Evolutionary conservation across 2,888 invertebrate genomes (phyloP).

Genomic region (Antheraea yamamai): DNA sequence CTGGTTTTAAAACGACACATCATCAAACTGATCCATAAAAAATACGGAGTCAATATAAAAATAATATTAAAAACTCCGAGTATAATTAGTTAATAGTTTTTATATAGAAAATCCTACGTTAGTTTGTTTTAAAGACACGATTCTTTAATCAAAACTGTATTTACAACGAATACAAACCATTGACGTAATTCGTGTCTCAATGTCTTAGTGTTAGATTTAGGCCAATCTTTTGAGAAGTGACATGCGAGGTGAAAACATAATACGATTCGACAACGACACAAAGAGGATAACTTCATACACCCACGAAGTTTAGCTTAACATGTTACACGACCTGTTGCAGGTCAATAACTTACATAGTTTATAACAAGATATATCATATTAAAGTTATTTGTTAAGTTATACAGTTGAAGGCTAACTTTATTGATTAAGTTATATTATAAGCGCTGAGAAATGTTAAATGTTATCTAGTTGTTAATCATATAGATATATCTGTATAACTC

Average conservation of each 20-base stretch:
- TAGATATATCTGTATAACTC: not conserved
- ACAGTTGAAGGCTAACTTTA: not conserved
- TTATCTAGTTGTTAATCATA: not conserved
- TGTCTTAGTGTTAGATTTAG: not conserved
- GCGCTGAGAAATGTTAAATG: not conserved
- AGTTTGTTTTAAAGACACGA: not conserved
- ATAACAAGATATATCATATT: not conserved
- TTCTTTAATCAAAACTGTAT: too few relatives aligned
- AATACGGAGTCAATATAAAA: too few relatives aligned
- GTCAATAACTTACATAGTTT: conserved; percentile 3
- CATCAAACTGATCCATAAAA: not conserved
- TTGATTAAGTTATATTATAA: not conserved
- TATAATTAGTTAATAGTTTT: too few relatives aligned
- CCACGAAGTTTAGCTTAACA: not conserved
- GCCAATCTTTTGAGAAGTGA: not conserved
- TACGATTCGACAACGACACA: conserved; percentile 1
- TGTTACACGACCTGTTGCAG: conserved; percentile 4
- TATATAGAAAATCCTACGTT: too few relatives aligned
- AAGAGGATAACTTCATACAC: not conserved
- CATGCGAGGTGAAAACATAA: not conserved
- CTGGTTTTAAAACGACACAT: not conserved
- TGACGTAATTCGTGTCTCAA: not conserved
- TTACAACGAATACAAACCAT: not conserved
- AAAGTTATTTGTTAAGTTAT: not conserved
- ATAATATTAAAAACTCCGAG: not conserved